Evolutionary conservation across 2,888 invertebrate genomes (phyloP).

Genomic region (Cephus pygmeus): DNA sequence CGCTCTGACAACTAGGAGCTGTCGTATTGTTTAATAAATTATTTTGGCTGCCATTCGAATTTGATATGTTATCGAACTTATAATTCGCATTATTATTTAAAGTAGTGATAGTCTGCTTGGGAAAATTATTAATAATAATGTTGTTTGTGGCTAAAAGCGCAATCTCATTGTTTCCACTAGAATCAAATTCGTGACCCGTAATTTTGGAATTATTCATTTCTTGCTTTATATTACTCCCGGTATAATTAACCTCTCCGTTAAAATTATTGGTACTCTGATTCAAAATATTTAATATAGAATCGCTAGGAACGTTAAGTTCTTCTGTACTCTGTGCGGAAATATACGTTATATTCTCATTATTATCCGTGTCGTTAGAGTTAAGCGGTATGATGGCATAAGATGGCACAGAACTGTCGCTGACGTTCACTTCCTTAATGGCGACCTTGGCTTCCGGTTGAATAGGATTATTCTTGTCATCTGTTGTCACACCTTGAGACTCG

Average conservation of each 20-base stretch:
- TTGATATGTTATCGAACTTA: conserved; percentile 17
- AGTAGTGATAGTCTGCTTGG: conserved; percentile 30
- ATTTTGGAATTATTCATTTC: conserved; percentile 9
- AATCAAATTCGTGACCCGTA: conserved; percentile 24
- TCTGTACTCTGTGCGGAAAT: conserved; percentile 34
- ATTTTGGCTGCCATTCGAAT: too few relatives aligned
- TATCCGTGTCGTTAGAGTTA: conserved; percentile 34
- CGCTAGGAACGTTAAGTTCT: conserved; percentile 15
- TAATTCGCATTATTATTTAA: conserved; percentile 33
- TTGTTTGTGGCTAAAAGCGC: conserved; percentile 31
- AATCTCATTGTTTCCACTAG: conserved; percentile 23
- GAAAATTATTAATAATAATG: conserved; percentile 34
- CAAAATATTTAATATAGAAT: conserved; percentile 20
- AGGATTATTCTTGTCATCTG: conserved; percentile 15
- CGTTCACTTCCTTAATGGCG: conserved; percentile 21
- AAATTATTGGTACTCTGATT: conserved; percentile 19
- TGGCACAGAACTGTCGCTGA: conserved; percentile 31
- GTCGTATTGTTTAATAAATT: conserved; percentile 3
- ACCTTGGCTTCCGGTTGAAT: conserved; percentile 29
- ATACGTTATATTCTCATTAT: conserved; percentile 38
- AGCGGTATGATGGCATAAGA: conserved; percentile 49
- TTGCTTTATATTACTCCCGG: conserved; percentile 23
- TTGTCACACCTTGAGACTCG: conserved; percentile 8
- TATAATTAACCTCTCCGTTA: conserved; percentile 29
- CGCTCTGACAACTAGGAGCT: neutral